Conservation (phyloP, 92 coral and sea anemone species). For the Epizoanthus scotinus region DNA sequence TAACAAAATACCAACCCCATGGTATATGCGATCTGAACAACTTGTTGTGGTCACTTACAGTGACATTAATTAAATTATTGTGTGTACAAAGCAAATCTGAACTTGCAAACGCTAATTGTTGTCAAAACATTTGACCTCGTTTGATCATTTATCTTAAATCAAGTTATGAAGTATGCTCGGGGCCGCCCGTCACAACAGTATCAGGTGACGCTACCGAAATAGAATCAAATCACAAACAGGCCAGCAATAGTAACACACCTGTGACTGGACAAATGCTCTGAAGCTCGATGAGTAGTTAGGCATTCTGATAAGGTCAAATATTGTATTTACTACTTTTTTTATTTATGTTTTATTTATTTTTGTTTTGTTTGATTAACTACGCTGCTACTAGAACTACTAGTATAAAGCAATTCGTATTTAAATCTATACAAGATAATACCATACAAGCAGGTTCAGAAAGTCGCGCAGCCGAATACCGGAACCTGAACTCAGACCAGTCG, state of each 20-base stretch:
- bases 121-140: background rate
- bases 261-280: no score
- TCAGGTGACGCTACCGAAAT: background rate
- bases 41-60: background rate
- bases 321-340: no score
- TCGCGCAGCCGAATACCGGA: background rate
- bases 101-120: background rate
- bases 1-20: background rate
- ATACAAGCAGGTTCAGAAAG: slow-evolving; percentile 1
- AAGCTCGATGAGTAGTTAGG: no score
- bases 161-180: background rate
- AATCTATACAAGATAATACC: background rate
- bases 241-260: no score
- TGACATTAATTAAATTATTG: slow-evolving; percentile 3
- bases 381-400: background rate
- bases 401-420: background rate
- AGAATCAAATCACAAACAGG: background rate
- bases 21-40: background rate
- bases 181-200: background rate
- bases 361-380: no score
- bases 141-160: background rate
- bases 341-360: no score
- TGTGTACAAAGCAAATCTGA: background rate
- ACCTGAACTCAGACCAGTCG: slow-evolving; percentile 4
- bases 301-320: no score